phyloP scores from a whole-genome alignment of 2,113 vertebrate genomes.

The Crocuta crocuta region DNA sequence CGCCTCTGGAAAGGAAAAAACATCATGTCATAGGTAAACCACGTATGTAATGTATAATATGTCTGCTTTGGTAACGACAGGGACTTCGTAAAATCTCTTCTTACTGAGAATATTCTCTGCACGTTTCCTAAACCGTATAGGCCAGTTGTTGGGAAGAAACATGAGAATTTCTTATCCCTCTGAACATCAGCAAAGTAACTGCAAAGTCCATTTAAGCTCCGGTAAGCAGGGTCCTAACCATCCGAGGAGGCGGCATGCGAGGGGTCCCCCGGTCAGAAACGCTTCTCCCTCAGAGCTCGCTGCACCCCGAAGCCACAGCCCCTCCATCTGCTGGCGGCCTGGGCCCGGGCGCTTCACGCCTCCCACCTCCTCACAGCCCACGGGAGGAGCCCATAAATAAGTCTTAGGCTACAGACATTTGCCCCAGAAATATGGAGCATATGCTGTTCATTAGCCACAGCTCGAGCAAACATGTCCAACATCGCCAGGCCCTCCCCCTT shows the following conservation, averaged over 20 bases:
- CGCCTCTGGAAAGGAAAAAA: not conserved
- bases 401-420: not conserved
- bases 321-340: not conserved
- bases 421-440: not conserved
- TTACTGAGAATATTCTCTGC: not conserved
- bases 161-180: not conserved
- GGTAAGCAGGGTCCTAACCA: not conserved
- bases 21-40: not conserved
- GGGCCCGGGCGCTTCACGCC: not conserved
- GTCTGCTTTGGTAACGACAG: not conserved
- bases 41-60: no score
- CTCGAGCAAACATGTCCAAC: not conserved
- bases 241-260: not conserved
- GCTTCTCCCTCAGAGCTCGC: not conserved
- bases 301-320: not conserved
- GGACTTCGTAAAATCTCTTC: not conserved
- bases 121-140: not conserved
- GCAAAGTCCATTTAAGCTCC: not conserved
- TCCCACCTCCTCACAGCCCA: not conserved
- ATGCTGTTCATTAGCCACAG: not conserved
- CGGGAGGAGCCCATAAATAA: not conserved
- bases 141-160: not conserved
- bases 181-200: not conserved
- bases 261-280: fast-evolving
- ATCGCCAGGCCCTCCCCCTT: not conserved